Base-by-base conservation (phyloP, 1,140 invertebrate genomes). In the Halesus radiatus region DNA sequence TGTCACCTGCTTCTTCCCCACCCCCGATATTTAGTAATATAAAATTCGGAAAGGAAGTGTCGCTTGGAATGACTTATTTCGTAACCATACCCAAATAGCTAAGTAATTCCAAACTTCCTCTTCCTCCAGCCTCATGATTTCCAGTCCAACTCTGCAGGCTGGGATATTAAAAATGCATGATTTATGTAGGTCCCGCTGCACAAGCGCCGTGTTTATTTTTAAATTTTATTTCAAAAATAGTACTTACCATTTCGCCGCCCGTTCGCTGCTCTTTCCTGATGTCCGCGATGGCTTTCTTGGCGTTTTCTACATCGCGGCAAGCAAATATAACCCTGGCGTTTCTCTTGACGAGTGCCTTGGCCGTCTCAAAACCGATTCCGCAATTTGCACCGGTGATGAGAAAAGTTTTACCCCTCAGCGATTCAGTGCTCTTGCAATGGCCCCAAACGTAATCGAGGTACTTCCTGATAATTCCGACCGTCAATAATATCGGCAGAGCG, bases 301-400 rank as follows among this genome's bases (percentile, higher is more conserved):
- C 93, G 78, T 88, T 92, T 7, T 90, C 87, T 29, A 93, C 85
- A 86, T 93, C 90, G 68, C 95, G 87, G 84, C 95, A 96, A 0
- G 94, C 95, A 86, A 96, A 90, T 70, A 96, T 94, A 6, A 96
- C 92, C 60, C 91, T 90, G 0, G 94, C 94, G 80, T 92, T 92
- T 82, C 93, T 88, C 79, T 88, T 90, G 1, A 91, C 93, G 7
- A 96, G 86, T 79, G 93, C 92, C 68, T 90, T 90, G 0, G 94
- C 93, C 3, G 94, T 94, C 85, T 94, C 94, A 81, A 93, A 92
- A 1, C 96, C 96, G 78, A 97, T 93, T 0, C 96, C 96, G 78
- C 92, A 92, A 86, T 94, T 96, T 1, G 93, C 94, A 23, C 96
- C 96, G 16, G 95, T 96, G 1, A 96, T 92, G 5, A 97, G 90